Percentiles rank a stretch among this genome's conserved stretches.
Conservation (phyloP, 2,113 vertebrate species). For the Rhabdornis inornatus region DNA sequence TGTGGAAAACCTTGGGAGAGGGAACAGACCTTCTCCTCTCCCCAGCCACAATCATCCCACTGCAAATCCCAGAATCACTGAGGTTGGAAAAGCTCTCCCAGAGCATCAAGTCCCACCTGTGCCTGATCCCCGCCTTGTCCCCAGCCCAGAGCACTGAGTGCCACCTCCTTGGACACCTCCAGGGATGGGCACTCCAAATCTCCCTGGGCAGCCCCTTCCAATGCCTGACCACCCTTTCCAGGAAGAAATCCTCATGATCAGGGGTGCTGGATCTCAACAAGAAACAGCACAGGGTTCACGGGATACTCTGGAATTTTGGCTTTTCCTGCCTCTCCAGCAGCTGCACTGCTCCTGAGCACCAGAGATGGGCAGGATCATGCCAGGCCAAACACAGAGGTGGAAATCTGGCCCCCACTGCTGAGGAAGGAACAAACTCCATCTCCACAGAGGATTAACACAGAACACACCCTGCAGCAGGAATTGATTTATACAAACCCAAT, state of each 20-base stretch:
- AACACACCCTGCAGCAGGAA: neutral
- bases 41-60: neutral
- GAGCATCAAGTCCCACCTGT: rapidly evolving
- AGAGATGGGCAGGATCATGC: neutral
- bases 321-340: neutral
- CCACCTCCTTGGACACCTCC: neutral
- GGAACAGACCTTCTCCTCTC: neutral
- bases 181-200: neutral
- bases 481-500: neutral
- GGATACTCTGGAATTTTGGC: neutral
- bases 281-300: neutral
- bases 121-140: neutral
- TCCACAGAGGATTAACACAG: neutral
- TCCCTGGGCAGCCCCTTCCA: neutral
- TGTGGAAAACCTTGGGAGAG: neutral
- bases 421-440: neutral
- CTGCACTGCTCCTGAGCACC: neutral
- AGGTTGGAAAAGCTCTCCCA: neutral
- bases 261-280: neutral
- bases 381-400: neutral
- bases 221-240: neutral
- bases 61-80: neutral
- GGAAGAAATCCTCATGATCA: neutral
- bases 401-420: neutral
- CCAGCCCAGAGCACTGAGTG: neutral